Conservation (phyloP, 2,888 invertebrate genomes). For the Muschampia plurimacula region DNA sequence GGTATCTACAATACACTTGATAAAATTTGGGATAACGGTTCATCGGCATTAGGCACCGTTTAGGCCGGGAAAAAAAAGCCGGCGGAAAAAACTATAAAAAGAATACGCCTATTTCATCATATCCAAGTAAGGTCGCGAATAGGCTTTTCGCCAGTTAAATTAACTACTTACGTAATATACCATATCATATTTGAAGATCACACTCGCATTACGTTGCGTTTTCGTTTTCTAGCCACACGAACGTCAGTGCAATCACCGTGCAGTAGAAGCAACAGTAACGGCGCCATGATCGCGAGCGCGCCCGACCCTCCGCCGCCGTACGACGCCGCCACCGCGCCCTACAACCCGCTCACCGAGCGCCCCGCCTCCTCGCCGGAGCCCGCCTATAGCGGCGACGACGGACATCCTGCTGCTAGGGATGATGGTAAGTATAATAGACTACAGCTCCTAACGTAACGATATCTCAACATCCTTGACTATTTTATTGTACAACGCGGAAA, state of each 20-base stretch:
- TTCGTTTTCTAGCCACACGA: constrained; percentile 46
- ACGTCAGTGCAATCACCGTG: constrained; percentile 55
- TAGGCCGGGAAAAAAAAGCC: too few relatives aligned
- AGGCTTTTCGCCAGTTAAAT: too few relatives aligned
- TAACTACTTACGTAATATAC: too few relatives aligned
- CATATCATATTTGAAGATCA: neutral
- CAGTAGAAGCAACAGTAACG: constrained; percentile 31
- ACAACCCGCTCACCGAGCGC: constrained; percentile 45
- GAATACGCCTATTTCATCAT: too few relatives aligned
- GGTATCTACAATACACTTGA: too few relatives aligned
- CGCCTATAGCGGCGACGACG: neutral
- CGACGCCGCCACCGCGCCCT: constrained; percentile 57
- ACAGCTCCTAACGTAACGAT: neutral
- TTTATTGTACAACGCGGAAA: too few relatives aligned
- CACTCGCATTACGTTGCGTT: too few relatives aligned
- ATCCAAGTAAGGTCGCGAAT: too few relatives aligned
- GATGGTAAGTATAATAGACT: constrained; percentile 19
- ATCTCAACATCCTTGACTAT: too few relatives aligned
- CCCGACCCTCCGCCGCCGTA: constrained; percentile 70
- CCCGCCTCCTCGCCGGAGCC: constrained; percentile 36
- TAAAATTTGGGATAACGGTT: too few relatives aligned
- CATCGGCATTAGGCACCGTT: too few relatives aligned
- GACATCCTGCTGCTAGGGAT: neutral
- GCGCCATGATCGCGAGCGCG: constrained; percentile 50
- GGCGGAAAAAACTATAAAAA: too few relatives aligned